Conservation (phyloP, 2,113 vertebrate species). For the Cyanoliseus patagonus region DNA sequence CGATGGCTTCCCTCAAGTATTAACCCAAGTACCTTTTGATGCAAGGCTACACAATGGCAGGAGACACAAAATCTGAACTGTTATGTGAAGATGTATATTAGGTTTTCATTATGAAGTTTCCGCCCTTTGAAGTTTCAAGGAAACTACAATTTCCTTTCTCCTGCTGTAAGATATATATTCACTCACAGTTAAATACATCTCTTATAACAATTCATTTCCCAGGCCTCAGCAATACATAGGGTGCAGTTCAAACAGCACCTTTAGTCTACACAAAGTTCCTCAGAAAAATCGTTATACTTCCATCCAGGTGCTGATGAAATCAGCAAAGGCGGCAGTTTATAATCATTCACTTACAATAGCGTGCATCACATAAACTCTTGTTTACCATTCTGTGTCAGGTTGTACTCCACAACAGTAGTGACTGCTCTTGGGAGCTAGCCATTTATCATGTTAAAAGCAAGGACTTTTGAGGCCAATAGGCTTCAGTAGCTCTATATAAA, state of each 20-base stretch:
- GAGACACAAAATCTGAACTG: neutral
- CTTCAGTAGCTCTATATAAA: neutral
- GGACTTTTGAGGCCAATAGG: neutral
- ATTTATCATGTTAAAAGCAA: neutral
- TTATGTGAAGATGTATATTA: neutral
- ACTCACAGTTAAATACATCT: neutral
- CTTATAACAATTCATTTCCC: slow-evolving; percentile 24
- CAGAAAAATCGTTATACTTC: neutral
- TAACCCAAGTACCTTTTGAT: slow-evolving; percentile 30
- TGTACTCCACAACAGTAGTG: neutral
- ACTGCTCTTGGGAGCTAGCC: neutral
- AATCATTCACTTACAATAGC: neutral
- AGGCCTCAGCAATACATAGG: neutral
- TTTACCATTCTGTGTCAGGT: slow-evolving; percentile 11
- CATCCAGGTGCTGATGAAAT: neutral
- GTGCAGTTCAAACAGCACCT: neutral
- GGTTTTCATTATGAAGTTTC: slow-evolving; percentile 26
- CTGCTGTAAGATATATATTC: neutral
- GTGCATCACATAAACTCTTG: neutral
- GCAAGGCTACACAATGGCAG: slow-evolving; percentile 6
- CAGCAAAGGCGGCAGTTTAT: neutral
- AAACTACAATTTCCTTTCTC: slow-evolving; percentile 50
- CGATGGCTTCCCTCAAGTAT: neutral
- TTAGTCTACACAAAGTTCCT: neutral
- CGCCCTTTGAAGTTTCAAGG: slow-evolving; percentile 51